Evolutionary conservation across 35 echinoderm and acorn worm genomes (phyloP), one percentile per base, ranked within the genome.

Genomic region (Lytechinus pictus): DNA sequence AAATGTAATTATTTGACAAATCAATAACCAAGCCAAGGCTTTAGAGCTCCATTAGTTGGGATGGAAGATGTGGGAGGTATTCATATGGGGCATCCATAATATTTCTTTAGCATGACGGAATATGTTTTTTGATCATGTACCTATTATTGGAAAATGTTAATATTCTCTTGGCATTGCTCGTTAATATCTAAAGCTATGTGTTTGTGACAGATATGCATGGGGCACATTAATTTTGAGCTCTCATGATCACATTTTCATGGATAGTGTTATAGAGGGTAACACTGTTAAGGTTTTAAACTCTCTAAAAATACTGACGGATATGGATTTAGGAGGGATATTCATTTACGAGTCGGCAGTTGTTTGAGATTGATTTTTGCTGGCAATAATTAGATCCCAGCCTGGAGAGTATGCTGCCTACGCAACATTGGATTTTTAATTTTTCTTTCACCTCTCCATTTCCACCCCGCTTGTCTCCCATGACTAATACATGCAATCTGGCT

Each of bases 1-100:
- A 90, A 90, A 90, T 90, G 88, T 54, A 90, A 90, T 90, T 90
- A 90, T 90, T 90, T 90, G 88, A 90, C 88, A 44, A 54, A 90
- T 90, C 88, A 90, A 90, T 90, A 90, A 44, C 12, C 9, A 10
- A 54, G 28, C 88, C 88, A 90, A 54, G 52, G 88, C 88, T 90
- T 90, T 90, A 52, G 88, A 54, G 88, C 16, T 90, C 52, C 88
- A 79, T 79, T 79, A 79, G 66, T n/a, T 79, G 66, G 66, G 66
- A 79, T 16, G 66, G 19, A 24, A 79, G 66, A 19, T 79, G 2
- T 79, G 66, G n/a, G 66, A 24, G 4, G 19, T 24, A 79, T 79
- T 6, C 16, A 79, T 79, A 79, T 1, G 5, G 66, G 66, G 16
- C 66, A 16, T 79, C 66, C 14, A 79, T 79, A 79, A 24, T 79